These are phyloP conservation scores for Phoronis australis DNA, from an alignment of 2,888 invertebrate genomes.

Conservation along the genomic window DNA sequence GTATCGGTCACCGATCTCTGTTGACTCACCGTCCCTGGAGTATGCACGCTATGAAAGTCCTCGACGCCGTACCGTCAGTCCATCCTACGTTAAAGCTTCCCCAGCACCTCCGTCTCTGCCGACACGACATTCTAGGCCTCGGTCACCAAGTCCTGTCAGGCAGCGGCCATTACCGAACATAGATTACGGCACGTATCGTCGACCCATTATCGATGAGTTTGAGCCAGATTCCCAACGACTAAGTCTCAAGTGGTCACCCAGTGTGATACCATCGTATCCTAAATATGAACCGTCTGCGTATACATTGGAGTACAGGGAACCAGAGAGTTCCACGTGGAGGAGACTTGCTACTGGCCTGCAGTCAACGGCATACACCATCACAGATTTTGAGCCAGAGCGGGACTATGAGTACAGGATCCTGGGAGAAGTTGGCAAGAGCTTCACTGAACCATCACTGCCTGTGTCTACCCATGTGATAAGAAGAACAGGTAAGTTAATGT, in stretches of 20 bases:
- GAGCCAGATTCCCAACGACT: neutral
- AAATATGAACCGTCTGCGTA: neutral
- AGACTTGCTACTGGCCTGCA: neutral
- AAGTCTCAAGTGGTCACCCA: neutral
- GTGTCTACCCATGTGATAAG: conserved; percentile 2
- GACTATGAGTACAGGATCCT: conserved; percentile 94
- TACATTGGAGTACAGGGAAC: conserved; percentile 5
- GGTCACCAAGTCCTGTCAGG: too few relatives aligned
- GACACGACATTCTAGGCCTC: too few relatives aligned
- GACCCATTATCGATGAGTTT: too few relatives aligned
- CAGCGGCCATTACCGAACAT: too few relatives aligned
- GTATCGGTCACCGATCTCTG: too few relatives aligned
- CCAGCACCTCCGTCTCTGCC: too few relatives aligned
- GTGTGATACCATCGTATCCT: neutral
- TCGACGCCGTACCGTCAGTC: neutral
- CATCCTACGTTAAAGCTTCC: neutral
- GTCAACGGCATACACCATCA: conserved; percentile 14
- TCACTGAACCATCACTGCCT: conserved; percentile 59
- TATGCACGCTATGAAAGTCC: too few relatives aligned
- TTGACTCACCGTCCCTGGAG: too few relatives aligned
- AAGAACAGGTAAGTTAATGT: neutral
- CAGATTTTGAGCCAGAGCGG: conserved; percentile 72
- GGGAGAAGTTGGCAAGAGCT: conserved; percentile 93
- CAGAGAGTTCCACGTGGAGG: conserved; percentile 1
- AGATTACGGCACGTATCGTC: too few relatives aligned